Conservation (phyloP, 2,113 vertebrate species). For the Dasyprocta punctata region DNA sequence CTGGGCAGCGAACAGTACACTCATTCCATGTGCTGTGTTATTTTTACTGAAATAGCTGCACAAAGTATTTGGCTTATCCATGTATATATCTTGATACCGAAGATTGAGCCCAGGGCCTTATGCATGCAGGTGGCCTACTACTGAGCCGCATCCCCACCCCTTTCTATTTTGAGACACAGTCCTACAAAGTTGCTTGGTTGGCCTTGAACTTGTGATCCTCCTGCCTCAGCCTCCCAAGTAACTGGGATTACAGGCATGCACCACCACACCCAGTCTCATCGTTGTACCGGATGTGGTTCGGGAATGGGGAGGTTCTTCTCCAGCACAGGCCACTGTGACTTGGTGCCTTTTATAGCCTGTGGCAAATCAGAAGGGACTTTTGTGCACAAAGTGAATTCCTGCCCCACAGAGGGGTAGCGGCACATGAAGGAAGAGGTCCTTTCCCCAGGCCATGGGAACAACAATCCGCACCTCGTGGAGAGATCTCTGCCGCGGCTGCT, state of each 20-base stretch:
- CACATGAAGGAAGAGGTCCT: neutral
- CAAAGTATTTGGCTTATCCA: neutral
- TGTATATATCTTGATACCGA: neutral
- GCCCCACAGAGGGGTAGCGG: neutral
- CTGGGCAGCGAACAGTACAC: neutral
- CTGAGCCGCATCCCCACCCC: accelerated
- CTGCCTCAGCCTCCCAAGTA: neutral
- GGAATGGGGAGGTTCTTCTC: neutral
- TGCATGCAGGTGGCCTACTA: neutral
- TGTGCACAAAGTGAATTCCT: no score
- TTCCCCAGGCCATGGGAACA: neutral
- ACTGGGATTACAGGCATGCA: neutral
- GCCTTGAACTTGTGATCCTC: neutral
- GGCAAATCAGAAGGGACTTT: neutral
- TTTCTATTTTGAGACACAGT: neutral
- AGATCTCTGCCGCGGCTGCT: accelerated
- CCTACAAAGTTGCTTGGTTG: neutral
- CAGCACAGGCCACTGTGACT: neutral
- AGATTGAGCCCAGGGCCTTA: neutral
- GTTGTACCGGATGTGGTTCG: neutral
- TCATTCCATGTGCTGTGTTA: neutral
- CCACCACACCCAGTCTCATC: neutral
- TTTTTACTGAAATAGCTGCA: neutral
- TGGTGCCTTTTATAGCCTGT: neutral
- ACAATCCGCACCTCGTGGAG: neutral